Percentiles rank a stretch among this genome's conserved stretches.
phyloP scores from a whole-genome alignment of 1,140 invertebrate genomes.

The Steinernema khuongi region DNA sequence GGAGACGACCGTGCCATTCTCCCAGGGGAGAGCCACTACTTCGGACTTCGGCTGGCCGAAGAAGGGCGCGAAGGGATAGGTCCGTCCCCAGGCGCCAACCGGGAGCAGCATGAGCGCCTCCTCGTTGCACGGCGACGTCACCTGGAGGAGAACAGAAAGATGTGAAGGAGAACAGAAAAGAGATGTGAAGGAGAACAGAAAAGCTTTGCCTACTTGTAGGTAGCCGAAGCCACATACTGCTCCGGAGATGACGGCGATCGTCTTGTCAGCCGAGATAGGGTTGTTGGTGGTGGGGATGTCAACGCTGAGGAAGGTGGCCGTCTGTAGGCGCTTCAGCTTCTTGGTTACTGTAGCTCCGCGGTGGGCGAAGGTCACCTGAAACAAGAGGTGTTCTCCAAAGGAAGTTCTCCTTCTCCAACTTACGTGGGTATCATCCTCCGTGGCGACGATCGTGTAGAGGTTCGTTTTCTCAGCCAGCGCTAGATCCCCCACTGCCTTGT shows the following conservation, averaged over 20 bases:
- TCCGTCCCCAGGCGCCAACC: not conserved
- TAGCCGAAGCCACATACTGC: not conserved
- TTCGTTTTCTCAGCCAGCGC: not conserved
- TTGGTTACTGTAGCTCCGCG: not conserved
- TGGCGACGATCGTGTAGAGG: not conserved
- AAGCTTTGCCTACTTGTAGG: no score
- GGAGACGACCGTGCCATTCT: not conserved
- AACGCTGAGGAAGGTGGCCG: not conserved
- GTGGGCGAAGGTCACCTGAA: not conserved
- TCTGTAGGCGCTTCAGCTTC: not conserved
- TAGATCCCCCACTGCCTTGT: not conserved
- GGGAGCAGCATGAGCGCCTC: not conserved
- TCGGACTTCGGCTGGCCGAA: not conserved
- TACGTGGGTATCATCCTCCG: not conserved
- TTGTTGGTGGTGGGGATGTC: not conserved
- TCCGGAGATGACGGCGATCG: not conserved
- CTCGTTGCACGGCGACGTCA: not conserved
- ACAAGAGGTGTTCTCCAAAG: not conserved
- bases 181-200: no score
- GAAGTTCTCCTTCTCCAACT: no score
- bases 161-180: no score
- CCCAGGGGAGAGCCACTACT: not conserved
- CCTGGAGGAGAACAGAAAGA: no score
- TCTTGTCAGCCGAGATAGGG: conserved; percentile 1
- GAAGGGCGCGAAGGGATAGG: not conserved